Evolutionary conservation across 1,140 invertebrate genomes (phyloP).

Genomic region (Sweltsa coloradensis): DNA sequence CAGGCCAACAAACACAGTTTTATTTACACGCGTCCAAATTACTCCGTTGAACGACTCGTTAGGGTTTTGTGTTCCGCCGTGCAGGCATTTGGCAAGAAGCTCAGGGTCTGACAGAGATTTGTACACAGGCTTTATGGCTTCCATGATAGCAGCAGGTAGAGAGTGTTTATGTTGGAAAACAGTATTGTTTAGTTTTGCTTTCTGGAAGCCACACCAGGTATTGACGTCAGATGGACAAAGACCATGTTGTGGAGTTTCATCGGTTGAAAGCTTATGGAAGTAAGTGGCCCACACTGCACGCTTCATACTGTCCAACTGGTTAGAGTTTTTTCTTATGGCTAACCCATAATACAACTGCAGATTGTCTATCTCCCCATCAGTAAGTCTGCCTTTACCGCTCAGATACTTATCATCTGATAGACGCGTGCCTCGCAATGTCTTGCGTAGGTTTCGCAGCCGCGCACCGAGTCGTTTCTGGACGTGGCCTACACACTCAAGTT

Average conservation of each 20-base stretch:
- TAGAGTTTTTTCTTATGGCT: slow-evolving; percentile 14
- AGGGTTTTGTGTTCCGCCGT: slow-evolving; percentile 11
- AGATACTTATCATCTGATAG: slow-evolving; percentile 6
- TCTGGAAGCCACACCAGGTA: slow-evolving; percentile 17
- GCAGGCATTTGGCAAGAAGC: slow-evolving; percentile 13
- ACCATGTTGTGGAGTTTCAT: slow-evolving; percentile 16
- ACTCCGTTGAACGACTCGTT: slow-evolving; percentile 14
- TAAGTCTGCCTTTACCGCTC: slow-evolving; percentile 14
- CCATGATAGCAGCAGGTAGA: slow-evolving; percentile 12
- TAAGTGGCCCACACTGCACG: slow-evolving; percentile 18
- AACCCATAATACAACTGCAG: slow-evolving; percentile 18
- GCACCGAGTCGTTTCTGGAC: slow-evolving; percentile 14
- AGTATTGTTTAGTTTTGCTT: slow-evolving; percentile 1
- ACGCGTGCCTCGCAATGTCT: not conserved
- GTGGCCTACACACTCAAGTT: slow-evolving; percentile 14
- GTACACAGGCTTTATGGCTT: slow-evolving; percentile 16
- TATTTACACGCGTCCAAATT: slow-evolving; percentile 14
- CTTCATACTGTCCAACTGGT: slow-evolving; percentile 12
- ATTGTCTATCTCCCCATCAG: slow-evolving; percentile 16
- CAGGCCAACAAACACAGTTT: slow-evolving; percentile 11
- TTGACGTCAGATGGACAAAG: slow-evolving; percentile 15
- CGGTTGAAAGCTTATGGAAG: slow-evolving; percentile 16
- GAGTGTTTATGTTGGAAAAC: not conserved
- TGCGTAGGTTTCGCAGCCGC: slow-evolving; percentile 6
- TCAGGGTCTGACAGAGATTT: slow-evolving; percentile 5